Evolutionary conservation across 2,888 invertebrate species (phyloP).

Genomic region (Andrena fulva): DNA sequence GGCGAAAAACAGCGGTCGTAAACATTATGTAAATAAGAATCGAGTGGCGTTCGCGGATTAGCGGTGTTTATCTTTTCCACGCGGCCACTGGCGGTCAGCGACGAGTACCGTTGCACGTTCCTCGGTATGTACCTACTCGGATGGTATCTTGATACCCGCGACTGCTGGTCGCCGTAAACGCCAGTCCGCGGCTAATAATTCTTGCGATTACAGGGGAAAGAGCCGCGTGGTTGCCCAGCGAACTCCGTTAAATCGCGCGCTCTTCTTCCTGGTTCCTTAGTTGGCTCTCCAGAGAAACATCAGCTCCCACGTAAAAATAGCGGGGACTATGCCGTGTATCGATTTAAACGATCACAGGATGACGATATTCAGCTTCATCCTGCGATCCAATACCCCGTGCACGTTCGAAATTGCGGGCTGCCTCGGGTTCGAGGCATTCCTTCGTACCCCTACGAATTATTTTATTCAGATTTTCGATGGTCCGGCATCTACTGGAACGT

Average conservation of each 20-base stretch:
- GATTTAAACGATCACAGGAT: too few species aligned
- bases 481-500: neutral
- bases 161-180: slow-evolving; percentile 33
- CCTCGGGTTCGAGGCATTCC: too few species aligned
- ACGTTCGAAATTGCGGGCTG: too few species aligned
- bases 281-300: slow-evolving; percentile 48
- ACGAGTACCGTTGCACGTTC: slow-evolving; percentile 75
- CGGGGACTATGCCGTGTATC: slow-evolving; percentile 15
- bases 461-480: slow-evolving; percentile 27
- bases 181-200: slow-evolving; percentile 51
- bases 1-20: slow-evolving; percentile 5
- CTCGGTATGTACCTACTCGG: neutral
- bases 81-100: slow-evolving; percentile 78
- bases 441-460: neutral
- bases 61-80: slow-evolving; percentile 75
- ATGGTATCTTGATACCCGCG: slow-evolving; percentile 23
- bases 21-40: slow-evolving; percentile 70
- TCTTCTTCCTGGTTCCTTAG: slow-evolving; percentile 46
- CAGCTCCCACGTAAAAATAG: slow-evolving; percentile 35
- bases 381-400: too few species aligned
- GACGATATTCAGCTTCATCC: too few species aligned
- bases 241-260: slow-evolving; percentile 53
- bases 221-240: slow-evolving; percentile 44
- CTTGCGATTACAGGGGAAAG: slow-evolving; percentile 53
- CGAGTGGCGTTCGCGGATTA: slow-evolving; percentile 62